phyloP scores from a whole-genome alignment of 2,888 invertebrate species.

The Blera fallax region DNA sequence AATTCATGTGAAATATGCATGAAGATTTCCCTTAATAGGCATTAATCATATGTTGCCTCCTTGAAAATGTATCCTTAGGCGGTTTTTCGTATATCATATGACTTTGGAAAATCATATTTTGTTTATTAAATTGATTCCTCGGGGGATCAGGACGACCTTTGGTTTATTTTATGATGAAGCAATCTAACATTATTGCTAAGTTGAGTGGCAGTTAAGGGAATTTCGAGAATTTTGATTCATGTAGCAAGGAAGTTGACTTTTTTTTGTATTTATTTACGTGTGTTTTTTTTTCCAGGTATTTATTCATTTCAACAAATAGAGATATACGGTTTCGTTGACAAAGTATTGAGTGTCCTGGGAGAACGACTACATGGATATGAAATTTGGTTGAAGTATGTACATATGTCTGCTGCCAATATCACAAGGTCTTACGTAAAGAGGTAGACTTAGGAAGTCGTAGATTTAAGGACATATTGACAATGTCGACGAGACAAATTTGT shows the following conservation, averaged over 20 bases:
- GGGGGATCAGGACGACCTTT: not conserved
- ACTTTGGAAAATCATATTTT: not conserved
- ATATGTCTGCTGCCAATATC: no score
- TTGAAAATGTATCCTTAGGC: not conserved
- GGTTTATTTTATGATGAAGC: not conserved
- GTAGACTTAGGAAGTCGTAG: no score
- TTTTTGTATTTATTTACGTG: not conserved
- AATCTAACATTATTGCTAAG: not conserved
- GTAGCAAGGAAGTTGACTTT: not conserved
- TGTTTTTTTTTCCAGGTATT: not conserved
- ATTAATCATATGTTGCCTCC: not conserved
- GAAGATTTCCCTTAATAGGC: conserved; percentile 1
- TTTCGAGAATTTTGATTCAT: not conserved
- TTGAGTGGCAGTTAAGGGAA: not conserved
- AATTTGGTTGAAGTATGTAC: no score
- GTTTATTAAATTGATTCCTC: not conserved
- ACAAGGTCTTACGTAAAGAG: no score
- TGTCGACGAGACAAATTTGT: no score
- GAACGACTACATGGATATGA: not conserved
- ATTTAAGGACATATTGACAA: no score
- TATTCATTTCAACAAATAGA: not conserved
- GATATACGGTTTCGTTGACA: not conserved
- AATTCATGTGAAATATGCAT: conserved; percentile 8
- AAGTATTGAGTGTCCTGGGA: not conserved
- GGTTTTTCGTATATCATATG: not conserved